phyloP scores from a whole-genome alignment of 2,888 invertebrate species.

The Galeruca laticollis region DNA sequence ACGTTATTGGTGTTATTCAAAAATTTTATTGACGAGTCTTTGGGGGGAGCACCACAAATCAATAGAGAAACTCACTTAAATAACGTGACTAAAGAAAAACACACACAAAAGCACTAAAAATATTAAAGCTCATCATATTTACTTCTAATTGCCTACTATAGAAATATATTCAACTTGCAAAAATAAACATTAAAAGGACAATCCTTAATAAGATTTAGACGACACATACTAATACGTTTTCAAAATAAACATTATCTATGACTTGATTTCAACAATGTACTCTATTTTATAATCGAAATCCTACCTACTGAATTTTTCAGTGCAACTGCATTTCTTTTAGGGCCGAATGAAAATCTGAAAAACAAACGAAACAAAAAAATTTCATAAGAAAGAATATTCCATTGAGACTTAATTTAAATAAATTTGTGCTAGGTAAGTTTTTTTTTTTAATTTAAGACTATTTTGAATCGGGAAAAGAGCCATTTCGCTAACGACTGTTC shows the following conservation, averaged over 20 bases:
- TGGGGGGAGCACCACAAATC: constrained; percentile 14
- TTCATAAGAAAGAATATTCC: background rate
- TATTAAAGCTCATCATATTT: constrained; percentile 28
- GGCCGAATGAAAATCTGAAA: background rate
- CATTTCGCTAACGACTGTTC: too few species aligned
- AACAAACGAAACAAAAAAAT: constrained; percentile 1
- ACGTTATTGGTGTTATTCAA: constrained; percentile 15
- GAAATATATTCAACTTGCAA: constrained; percentile 5
- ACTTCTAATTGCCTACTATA: constrained; percentile 3
- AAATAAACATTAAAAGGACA: constrained; percentile 21
- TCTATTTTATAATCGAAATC: constrained; percentile 29
- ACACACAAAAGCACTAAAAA: constrained; percentile 19
- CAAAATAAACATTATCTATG: constrained; percentile 25
- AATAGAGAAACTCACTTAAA: constrained; percentile 11
- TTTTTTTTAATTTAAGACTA: too few species aligned
- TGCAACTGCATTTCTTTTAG: constrained; percentile 11
- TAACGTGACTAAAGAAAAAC: constrained; percentile 19
- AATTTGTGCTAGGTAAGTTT: too few species aligned
- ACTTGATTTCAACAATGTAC: constrained; percentile 17
- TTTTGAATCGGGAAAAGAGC: too few species aligned
- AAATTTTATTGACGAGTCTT: constrained; percentile 12
- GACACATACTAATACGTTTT: constrained; percentile 26
- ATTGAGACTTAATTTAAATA: background rate
- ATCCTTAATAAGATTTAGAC: constrained; percentile 22
- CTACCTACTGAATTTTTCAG: constrained; percentile 18